Conservation (phyloP, 2,888 invertebrate species). For the Caenorhabditis imperialis region DNA sequence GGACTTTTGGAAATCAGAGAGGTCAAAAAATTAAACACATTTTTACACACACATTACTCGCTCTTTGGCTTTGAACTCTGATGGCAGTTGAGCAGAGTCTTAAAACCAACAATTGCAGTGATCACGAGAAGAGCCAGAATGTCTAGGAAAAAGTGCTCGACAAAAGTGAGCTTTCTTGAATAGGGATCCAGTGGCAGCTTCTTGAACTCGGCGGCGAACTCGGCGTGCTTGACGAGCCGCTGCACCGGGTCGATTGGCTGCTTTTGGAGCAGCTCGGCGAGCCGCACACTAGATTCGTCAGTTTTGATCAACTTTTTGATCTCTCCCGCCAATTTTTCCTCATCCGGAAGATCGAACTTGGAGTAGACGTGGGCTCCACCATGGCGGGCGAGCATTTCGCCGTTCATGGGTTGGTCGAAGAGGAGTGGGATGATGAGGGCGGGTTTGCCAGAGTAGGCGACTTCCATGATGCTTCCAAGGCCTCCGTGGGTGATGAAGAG, state of each 20-base stretch:
- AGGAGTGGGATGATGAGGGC: slow-evolving; percentile 59
- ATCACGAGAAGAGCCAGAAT: slow-evolving; percentile 2
- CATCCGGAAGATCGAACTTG: slow-evolving; percentile 52
- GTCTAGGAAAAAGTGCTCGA: slow-evolving; percentile 34
- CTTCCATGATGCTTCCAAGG: slow-evolving; percentile 53
- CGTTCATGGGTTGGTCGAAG: slow-evolving; percentile 67
- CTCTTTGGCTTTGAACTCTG: slow-evolving; percentile 8
- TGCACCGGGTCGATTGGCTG: slow-evolving; percentile 38
- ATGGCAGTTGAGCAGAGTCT: neutral
- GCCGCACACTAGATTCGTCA: slow-evolving; percentile 2
- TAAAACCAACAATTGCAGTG: neutral
- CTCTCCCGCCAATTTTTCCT: slow-evolving; percentile 15
- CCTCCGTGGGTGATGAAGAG: slow-evolving; percentile 62
- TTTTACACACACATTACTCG: slow-evolving; percentile 6
- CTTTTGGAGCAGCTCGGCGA: slow-evolving; percentile 27
- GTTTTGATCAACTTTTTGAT: slow-evolving; percentile 45
- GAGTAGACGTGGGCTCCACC: slow-evolving; percentile 45
- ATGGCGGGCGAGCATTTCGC: slow-evolving; percentile 53
- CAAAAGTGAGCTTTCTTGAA: slow-evolving; percentile 22
- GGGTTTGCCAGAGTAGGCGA: slow-evolving; percentile 53
- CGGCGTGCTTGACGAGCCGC: slow-evolving; percentile 32
- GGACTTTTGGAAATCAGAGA: too few species aligned
- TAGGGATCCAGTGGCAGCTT: slow-evolving; percentile 39
- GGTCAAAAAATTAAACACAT: too few species aligned
- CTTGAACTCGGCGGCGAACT: slow-evolving; percentile 45